phyloP scores from a whole-genome alignment of 2,113 vertebrate genomes.

The Tylochromis polylepis region DNA sequence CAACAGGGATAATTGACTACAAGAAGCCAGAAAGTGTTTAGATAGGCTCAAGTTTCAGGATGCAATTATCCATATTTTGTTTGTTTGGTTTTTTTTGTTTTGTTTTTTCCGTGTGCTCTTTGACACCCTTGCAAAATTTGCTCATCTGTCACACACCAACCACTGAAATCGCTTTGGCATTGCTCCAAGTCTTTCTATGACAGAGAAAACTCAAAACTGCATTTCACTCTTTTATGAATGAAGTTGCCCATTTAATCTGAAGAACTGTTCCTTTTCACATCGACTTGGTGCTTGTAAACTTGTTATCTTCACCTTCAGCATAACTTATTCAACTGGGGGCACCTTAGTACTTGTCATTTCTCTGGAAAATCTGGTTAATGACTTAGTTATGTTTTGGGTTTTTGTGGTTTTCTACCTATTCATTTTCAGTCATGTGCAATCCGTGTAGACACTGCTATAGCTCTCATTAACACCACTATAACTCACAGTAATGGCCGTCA shows the following conservation, averaged over 20 bases:
- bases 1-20: neutral
- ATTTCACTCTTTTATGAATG: neutral
- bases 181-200: too few relatives aligned
- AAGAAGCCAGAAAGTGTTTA: neutral
- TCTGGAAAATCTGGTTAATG: neutral
- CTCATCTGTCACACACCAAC: neutral
- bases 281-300: neutral
- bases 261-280: neutral
- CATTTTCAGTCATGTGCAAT: neutral
- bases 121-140: neutral
- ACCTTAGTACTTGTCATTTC: neutral
- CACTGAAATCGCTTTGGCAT: neutral
- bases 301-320: neutral
- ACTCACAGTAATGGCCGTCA: slow-evolving; percentile 30
- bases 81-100: neutral
- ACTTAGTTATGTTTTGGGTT: neutral
- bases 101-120: rapidly evolving
- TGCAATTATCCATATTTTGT: neutral
- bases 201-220: neutral
- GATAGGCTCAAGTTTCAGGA: neutral
- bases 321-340: neutral
- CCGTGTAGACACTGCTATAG: neutral
- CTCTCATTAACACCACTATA: slow-evolving; percentile 24
- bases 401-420: neutral
- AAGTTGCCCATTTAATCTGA: neutral